A percentile compares a stretch with the other conserved stretches of the same genome.
Evolutionary conservation across 2,797 vertebrate genomes (phyloP).

Genomic region (Cuniculus paca): DNA sequence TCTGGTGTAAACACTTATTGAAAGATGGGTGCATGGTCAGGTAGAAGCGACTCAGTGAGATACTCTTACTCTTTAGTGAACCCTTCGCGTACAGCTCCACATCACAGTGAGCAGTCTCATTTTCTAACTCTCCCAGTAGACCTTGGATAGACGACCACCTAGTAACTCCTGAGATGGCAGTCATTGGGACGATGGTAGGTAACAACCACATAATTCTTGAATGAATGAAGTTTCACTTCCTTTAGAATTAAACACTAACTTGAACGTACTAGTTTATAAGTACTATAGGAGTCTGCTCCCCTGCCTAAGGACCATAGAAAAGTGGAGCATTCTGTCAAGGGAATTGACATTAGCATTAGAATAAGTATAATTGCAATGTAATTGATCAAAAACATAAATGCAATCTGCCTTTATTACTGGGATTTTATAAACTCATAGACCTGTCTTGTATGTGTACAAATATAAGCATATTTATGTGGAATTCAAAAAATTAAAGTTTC

Average conservation of each 20-base stretch:
- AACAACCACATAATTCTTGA: neutral
- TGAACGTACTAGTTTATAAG: neutral
- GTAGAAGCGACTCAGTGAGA: neutral
- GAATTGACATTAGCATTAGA: neutral
- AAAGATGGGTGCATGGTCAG: neutral
- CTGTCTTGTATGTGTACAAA: neutral
- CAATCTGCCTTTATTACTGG: neutral
- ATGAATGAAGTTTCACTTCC: neutral
- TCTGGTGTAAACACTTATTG: neutral
- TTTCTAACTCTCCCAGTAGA: neutral
- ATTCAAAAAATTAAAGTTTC: neutral
- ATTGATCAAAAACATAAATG: neutral
- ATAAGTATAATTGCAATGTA: constrained; percentile 35
- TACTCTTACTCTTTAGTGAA: neutral
- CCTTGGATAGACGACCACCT: neutral
- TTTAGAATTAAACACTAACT: neutral
- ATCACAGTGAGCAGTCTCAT: neutral
- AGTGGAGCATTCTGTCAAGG: neutral
- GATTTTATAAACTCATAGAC: neutral
- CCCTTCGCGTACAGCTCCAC: neutral
- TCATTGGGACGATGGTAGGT: neutral
- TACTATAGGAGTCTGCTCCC: neutral
- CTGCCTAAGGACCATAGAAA: neutral
- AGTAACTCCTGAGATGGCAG: neutral
- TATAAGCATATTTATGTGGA: neutral